Evolutionary conservation across 2,113 vertebrate genomes (phyloP).

Genomic region (human (Homo sapiens)): DNA sequence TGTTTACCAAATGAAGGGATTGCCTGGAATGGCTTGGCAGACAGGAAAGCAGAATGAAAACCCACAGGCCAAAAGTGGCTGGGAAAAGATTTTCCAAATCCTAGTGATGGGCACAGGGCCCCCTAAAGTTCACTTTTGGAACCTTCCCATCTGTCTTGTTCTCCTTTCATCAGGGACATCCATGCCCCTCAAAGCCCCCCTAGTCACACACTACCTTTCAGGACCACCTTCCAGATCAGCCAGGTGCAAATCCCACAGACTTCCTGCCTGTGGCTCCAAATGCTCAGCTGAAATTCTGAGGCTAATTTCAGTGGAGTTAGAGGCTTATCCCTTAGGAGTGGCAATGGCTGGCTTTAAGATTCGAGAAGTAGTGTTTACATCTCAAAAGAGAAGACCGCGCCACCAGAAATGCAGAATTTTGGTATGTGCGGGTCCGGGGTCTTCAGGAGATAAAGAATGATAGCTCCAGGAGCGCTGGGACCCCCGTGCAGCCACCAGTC

Average conservation of each 20-base stretch:
- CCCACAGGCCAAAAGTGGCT: neutral
- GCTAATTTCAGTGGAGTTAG: neutral
- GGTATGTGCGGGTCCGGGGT: neutral
- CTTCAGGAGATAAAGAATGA: neutral
- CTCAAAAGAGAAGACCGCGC: neutral
- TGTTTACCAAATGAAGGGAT: neutral
- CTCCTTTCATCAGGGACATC: neutral
- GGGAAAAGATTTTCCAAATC: neutral
- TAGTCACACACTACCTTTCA: neutral
- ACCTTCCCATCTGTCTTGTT: neutral
- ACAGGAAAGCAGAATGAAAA: neutral
- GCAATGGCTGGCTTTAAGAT: neutral
- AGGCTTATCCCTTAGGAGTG: neutral
- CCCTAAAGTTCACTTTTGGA: neutral
- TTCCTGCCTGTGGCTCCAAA: neutral
- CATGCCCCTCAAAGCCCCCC: neutral
- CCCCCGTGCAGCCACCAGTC: neutral
- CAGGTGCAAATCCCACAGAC: neutral
- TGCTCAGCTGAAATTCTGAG: neutral
- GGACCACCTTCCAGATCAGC: neutral
- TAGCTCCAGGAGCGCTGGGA: neutral
- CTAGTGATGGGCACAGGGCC: neutral
- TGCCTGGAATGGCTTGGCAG: neutral
- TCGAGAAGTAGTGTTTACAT: neutral
- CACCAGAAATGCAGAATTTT: neutral